Evolutionary conservation across 2,797 vertebrate genomes (phyloP).

Genomic region (Glossophaga mutica): DNA sequence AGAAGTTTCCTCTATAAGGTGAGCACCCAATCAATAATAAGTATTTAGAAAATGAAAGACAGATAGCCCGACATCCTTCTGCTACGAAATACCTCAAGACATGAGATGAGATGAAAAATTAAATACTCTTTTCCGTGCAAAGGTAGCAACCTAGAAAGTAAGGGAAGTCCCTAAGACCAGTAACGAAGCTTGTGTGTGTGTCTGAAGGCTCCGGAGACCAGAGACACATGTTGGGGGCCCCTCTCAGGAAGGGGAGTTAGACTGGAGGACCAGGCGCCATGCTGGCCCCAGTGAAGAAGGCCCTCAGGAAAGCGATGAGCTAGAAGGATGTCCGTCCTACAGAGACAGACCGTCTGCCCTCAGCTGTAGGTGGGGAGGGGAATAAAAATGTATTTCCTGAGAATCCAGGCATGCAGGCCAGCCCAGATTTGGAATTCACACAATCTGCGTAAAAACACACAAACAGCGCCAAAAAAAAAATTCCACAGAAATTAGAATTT

Average conservation of each 20-base stretch:
- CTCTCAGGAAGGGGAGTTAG: background rate
- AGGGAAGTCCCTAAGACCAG: background rate
- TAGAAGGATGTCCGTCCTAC: fast-evolving
- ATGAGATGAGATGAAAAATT: background rate
- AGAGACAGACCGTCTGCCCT: fast-evolving
- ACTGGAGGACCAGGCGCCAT: background rate
- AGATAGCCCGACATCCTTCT: background rate
- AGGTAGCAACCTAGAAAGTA: background rate
- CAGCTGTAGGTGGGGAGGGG: background rate
- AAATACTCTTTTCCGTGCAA: background rate
- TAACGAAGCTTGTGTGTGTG: background rate
- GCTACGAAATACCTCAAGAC: background rate
- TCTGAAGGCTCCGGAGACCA: background rate
- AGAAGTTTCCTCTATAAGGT: background rate
- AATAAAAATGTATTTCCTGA: background rate
- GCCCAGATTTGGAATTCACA: background rate
- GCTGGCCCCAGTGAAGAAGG: too few relatives aligned
- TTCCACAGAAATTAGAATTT: background rate
- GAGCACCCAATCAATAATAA: background rate
- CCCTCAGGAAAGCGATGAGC: fast-evolving
- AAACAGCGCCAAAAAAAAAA: background rate
- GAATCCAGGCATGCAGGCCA: background rate
- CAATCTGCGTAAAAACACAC: background rate
- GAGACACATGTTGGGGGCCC: background rate
- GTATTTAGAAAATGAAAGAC: background rate